Evolutionary conservation across 2,888 invertebrate species (phyloP), one percentile per base, ranked within the genome.

Genomic region (Calliphora vomitoria): DNA sequence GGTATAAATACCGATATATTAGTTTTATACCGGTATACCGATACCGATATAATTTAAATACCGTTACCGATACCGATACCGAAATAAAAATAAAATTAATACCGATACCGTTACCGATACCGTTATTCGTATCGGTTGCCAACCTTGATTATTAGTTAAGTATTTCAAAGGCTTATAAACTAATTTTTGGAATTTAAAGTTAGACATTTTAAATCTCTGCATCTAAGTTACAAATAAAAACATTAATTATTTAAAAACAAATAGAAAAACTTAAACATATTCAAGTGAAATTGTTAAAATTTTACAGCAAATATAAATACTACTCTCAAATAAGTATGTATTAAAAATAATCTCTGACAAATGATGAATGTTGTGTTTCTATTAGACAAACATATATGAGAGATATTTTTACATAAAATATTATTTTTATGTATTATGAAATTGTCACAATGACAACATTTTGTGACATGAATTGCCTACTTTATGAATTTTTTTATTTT

Each of bases 381-480:
- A 35, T 35, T 35, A 5, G 4, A 35, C 35, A 35, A 0, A 35
- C 35, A 35, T 62, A 8, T n/a, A 20, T 35, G 47, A 44, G 10
- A 55, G 11, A 58, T 31, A 38, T 81, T 72, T 55, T 72, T 11
- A 13, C 15, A 60, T 58, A 75, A 68, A 68, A 69, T 53, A 68
- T 79, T 53, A 71, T 79, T 66, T 74, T 66, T 84, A 66, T 84
- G 50, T 84, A 20, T 68, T 84, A 80, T 64, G 55, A 80, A 64
- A 75, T 75, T 83, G 82, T 80, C 79, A 82, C 44, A 82, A 79
- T 44, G 79, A 86, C 82, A 86, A 64, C 25, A 75, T 86, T 82
- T 79, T 79, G 13, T 71, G 74, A 82, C 79, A 86, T 75, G 64
- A 82, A 86, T 86, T 82, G 79, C 82, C 82, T 80, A 75, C 55